phyloP scores from a whole-genome alignment of 2,797 vertebrate species.

The Hapalemur alaotrensis region DNA sequence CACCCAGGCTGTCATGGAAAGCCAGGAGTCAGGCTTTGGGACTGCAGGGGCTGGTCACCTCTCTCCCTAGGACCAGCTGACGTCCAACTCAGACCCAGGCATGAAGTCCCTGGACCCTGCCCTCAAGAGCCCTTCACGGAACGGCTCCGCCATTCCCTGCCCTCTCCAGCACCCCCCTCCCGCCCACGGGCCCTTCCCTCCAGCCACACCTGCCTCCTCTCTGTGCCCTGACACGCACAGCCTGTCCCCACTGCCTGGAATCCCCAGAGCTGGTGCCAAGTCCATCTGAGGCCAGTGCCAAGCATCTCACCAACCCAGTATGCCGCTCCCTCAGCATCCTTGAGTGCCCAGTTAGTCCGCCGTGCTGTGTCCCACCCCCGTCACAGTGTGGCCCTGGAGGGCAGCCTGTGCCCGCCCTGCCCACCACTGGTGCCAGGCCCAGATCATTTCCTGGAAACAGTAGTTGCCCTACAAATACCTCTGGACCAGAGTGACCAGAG shows the following conservation, averaged over 20 bases:
- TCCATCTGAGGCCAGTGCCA: neutral
- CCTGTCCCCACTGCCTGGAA: neutral
- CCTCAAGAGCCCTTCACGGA: neutral
- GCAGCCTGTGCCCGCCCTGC: neutral
- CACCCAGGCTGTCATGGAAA: neutral
- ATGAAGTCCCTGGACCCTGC: neutral
- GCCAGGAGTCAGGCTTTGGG: neutral
- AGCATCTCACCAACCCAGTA: neutral
- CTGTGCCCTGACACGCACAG: neutral
- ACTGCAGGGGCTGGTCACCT: neutral
- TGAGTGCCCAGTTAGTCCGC: too few species aligned
- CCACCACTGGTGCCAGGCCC: neutral
- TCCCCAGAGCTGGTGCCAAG: neutral
- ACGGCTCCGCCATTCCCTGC: neutral
- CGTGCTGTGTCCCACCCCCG: neutral
- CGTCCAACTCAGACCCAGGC: neutral
- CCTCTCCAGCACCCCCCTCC: neutral
- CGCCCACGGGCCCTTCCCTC: fast-evolving
- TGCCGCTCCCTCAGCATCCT: neutral
- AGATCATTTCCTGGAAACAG: neutral
- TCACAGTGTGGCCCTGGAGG: neutral
- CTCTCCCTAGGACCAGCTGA: neutral
- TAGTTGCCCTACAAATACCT: neutral
- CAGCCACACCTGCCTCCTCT: neutral
- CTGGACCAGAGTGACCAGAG: neutral